Evolutionary conservation across 2,888 invertebrate genomes (phyloP).

Genomic region (Ophion costatus): DNA sequence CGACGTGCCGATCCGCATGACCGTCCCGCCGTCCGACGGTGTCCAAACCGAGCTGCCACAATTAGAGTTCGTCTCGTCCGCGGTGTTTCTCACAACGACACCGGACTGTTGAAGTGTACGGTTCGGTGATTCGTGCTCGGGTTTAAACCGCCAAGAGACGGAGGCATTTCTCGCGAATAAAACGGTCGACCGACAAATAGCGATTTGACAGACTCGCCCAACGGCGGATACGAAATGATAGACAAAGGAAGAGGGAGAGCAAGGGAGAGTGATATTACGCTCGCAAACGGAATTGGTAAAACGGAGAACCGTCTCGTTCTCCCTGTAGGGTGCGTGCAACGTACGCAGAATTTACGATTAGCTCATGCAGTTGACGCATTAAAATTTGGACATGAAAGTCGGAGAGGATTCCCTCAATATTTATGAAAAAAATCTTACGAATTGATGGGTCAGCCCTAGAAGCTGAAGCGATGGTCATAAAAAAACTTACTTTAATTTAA

Average conservation of each 20-base stretch:
- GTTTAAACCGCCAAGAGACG: slow-evolving; percentile 30
- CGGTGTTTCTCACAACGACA: slow-evolving; percentile 46
- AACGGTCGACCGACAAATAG: slow-evolving; percentile 51
- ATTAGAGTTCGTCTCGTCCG: slow-evolving; percentile 44
- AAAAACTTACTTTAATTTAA: no score
- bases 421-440: no score
- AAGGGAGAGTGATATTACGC: slow-evolving; percentile 36
- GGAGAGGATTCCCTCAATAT: no score
- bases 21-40: not conserved
- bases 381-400: no score
- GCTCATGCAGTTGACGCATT: no score
- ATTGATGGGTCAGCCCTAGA: no score
- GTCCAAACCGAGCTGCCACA: not conserved
- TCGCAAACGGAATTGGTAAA: slow-evolving; percentile 52
- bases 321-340: slow-evolving; percentile 19
- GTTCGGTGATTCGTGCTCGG: slow-evolving; percentile 51
- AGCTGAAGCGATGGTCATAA: no score
- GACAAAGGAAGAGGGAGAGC: slow-evolving; percentile 17
- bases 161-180: slow-evolving; percentile 37
- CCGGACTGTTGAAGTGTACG: slow-evolving; percentile 52
- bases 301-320: slow-evolving; percentile 46
- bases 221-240: slow-evolving; percentile 41
- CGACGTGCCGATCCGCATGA: no score
- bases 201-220: slow-evolving; percentile 48
- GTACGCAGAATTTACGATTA: no score